These are phyloP conservation scores for Spea multiplicata DNA, from an alignment of 2,113 vertebrate genomes.

Conservation along the genomic window DNA sequence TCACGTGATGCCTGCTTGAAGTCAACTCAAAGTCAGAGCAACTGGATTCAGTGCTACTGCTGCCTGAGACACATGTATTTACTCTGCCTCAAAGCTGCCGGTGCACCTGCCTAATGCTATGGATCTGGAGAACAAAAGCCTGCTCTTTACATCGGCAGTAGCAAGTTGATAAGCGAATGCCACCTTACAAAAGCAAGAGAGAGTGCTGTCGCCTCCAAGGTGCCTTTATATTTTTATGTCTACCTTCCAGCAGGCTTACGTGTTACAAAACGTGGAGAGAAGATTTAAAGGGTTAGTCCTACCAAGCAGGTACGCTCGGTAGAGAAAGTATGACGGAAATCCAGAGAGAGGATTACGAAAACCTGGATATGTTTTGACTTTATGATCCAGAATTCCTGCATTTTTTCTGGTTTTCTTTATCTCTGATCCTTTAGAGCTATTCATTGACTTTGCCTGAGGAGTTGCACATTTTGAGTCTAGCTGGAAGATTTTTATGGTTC, in stretches of 20 bases:
- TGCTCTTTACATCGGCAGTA: conserved; percentile 40
- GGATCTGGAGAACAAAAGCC: conserved; percentile 43
- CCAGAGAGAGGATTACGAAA: neutral
- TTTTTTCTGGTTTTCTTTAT: neutral
- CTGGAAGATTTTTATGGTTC: neutral
- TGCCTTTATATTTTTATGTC: neutral
- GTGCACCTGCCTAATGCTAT: conserved; percentile 60
- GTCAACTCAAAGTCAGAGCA: conserved; percentile 59
- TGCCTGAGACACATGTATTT: conserved; percentile 19
- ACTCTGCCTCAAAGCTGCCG: neutral
- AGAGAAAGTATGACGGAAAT: neutral
- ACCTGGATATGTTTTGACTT: neutral
- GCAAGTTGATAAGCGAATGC: conserved; percentile 48
- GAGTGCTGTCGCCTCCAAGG: neutral
- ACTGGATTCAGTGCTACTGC: conserved; percentile 24
- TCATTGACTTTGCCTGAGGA: neutral
- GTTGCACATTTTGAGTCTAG: neutral
- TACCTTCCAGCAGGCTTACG: neutral
- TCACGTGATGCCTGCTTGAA: conserved; percentile 51
- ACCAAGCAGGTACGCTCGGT: neutral
- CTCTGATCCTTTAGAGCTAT: neutral
- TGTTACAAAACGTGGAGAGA: neutral
- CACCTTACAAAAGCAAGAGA: conserved; percentile 3
- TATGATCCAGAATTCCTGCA: neutral
- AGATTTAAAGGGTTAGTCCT: neutral